phyloP scores from a whole-genome alignment of 2,888 invertebrate species.

The Pseudococcus jackbeardsleyi region DNA sequence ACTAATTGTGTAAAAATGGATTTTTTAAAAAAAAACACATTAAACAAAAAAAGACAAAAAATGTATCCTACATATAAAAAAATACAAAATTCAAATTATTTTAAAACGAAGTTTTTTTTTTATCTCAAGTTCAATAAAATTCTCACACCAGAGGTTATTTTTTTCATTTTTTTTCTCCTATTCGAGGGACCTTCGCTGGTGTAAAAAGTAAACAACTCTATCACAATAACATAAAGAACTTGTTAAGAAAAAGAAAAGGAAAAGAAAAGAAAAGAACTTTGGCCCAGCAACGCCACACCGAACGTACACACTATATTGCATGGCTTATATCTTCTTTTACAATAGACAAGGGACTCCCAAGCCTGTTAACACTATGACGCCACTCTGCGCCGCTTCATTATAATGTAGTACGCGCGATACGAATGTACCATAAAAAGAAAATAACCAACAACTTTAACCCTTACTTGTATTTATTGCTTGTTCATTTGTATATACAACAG shows the following conservation, averaged over 20 bases:
- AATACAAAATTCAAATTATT: constrained; percentile 29
- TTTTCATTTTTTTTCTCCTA: constrained; percentile 13
- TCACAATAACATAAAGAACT: constrained; percentile 55
- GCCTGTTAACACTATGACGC: constrained; percentile 63
- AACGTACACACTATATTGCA: constrained; percentile 60
- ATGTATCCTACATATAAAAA: not conserved
- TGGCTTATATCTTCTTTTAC: constrained; percentile 63
- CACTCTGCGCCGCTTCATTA: constrained; percentile 59
- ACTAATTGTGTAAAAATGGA: no score
- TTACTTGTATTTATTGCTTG: constrained; percentile 59
- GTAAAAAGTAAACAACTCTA: constrained; percentile 31
- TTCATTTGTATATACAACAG: constrained; percentile 37
- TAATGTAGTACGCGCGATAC: constrained; percentile 34
- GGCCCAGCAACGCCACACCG: constrained; percentile 60
- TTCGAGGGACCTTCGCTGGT: not conserved
- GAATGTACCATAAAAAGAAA: constrained; percentile 64
- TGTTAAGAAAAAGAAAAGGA: constrained; percentile 49
- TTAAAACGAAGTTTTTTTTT: constrained; percentile 13
- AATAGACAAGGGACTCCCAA: constrained; percentile 63
- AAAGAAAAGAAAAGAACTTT: constrained; percentile 51
- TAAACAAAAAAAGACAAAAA: not conserved
- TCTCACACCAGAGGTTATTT: constrained; percentile 26
- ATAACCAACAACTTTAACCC: constrained; percentile 65
- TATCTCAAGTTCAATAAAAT: constrained; percentile 2
- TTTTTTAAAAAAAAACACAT: not conserved